A percentile compares a stretch with the other conserved stretches of the same genome.
Conservation (phyloP, 2,113 vertebrate species). For the Psephotus haematonotus region DNA sequence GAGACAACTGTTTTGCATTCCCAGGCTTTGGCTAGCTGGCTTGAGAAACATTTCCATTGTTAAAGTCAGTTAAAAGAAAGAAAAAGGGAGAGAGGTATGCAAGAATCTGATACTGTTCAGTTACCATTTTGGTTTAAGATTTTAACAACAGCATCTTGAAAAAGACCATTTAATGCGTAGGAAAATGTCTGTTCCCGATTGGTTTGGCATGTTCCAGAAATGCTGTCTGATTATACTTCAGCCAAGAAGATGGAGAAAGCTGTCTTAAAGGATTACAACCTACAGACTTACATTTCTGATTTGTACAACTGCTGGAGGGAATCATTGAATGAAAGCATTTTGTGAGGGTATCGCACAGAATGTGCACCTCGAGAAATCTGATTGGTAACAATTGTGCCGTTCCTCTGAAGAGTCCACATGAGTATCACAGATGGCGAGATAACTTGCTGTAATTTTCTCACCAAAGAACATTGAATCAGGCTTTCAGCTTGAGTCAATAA, state of each 20-base stretch:
- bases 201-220: not conserved
- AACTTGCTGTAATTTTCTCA: slow-evolving; percentile 49
- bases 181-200: not conserved
- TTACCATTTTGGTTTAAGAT: slow-evolving; percentile 11
- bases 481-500: slow-evolving; percentile 46
- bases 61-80: slow-evolving; percentile 27
- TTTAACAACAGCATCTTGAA: not conserved
- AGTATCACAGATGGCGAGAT: slow-evolving; percentile 64
- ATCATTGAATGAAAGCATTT: not conserved
- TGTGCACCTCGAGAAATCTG: slow-evolving; percentile 8
- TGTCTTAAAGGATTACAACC: slow-evolving; percentile 17
- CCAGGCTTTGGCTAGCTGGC: not conserved
- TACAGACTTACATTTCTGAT: not conserved
- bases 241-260: not conserved
- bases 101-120: not conserved
- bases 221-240: not conserved
- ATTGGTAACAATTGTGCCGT: slow-evolving; percentile 54
- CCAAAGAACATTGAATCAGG: slow-evolving; percentile 27
- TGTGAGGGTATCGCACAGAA: not conserved
- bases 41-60: slow-evolving; percentile 19
- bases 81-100: not conserved
- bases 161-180: not conserved
- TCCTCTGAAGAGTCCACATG: slow-evolving; percentile 35
- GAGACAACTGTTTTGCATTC: slow-evolving; percentile 35
- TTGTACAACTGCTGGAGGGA: not conserved